Conservation (phyloP, 2,113 vertebrate species). For the Cathartes aura region DNA sequence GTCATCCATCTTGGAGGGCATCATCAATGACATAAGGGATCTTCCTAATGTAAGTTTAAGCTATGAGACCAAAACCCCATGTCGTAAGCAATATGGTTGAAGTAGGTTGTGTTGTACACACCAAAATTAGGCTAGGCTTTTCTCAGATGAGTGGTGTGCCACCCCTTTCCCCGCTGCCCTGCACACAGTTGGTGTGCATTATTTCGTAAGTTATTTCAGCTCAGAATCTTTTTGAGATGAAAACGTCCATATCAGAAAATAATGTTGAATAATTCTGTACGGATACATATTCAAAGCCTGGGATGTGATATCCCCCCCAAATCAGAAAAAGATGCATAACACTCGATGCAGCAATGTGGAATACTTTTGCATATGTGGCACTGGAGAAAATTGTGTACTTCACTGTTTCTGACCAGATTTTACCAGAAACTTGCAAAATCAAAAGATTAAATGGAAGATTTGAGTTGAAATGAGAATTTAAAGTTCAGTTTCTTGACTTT, state of each 20-base stretch:
- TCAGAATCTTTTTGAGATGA: neutral
- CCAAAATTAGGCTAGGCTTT: neutral
- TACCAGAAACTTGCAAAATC: neutral
- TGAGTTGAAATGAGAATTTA: neutral
- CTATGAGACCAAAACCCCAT: neutral
- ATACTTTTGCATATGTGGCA: neutral
- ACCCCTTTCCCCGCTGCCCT: neutral
- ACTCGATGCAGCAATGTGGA: neutral
- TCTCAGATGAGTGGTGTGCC: neutral
- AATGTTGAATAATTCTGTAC: neutral
- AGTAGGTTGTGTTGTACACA: neutral
- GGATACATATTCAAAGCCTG: neutral
- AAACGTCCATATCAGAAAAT: neutral
- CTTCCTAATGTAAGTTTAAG: conserved; percentile 88
- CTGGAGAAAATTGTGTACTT: neutral
- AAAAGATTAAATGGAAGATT: neutral
- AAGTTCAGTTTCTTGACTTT: neutral
- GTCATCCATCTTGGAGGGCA: conserved; percentile 93
- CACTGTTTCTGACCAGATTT: neutral
- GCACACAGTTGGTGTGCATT: neutral
- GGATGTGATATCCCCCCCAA: neutral
- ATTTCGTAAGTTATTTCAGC: neutral
- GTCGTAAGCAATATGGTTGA: neutral
- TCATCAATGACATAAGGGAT: conserved; percentile 98
- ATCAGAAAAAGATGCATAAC: neutral